A percentile compares a stretch with the other conserved stretches of the same genome.
Conservation (phyloP, 2,888 invertebrate genomes). For the Axea sp. region DNA sequence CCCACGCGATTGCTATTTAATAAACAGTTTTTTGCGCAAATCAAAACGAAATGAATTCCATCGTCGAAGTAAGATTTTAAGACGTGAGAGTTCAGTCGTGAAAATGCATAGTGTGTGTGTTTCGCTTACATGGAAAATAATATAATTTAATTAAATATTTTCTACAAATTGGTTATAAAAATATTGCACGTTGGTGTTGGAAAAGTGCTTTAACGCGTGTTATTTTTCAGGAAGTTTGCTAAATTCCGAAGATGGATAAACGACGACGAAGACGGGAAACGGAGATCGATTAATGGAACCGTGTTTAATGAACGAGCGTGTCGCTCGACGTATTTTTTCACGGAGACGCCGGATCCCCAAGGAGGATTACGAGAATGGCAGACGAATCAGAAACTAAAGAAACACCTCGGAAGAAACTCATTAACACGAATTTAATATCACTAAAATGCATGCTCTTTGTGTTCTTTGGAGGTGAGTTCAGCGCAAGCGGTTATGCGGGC, state of each 20-base stretch:
- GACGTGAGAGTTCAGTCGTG: too few species aligned
- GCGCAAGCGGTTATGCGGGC: background rate
- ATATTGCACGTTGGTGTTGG: background rate
- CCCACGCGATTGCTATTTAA: too few species aligned
- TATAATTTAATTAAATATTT: too few species aligned
- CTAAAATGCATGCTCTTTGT: slow-evolving; percentile 90
- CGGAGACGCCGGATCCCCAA: slow-evolving; percentile 14
- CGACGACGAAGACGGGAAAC: slow-evolving; percentile 20
- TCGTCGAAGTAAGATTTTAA: too few species aligned
- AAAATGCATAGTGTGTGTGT: too few species aligned
- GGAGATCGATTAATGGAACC: slow-evolving; percentile 36
- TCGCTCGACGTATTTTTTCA: slow-evolving; percentile 7
- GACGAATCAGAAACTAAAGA: slow-evolving; percentile 65
- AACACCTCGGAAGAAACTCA: slow-evolving; percentile 76
- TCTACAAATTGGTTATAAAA: too few species aligned
- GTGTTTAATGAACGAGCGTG: too few species aligned
- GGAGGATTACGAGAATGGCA: slow-evolving; percentile 38
- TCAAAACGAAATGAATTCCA: too few species aligned
- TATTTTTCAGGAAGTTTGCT: slow-evolving; percentile 26
- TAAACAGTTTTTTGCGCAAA: too few species aligned
- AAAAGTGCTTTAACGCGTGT: slow-evolving; percentile 4
- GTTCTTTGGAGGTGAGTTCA: slow-evolving; percentile 86
- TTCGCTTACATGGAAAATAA: too few species aligned
- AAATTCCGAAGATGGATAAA: slow-evolving; percentile 41
- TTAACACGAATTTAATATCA: slow-evolving; percentile 87